These are phyloP conservation scores for Drosophila pallidifrons DNA, from an alignment of 1,140 invertebrate genomes.

Conservation along the genomic window DNA sequence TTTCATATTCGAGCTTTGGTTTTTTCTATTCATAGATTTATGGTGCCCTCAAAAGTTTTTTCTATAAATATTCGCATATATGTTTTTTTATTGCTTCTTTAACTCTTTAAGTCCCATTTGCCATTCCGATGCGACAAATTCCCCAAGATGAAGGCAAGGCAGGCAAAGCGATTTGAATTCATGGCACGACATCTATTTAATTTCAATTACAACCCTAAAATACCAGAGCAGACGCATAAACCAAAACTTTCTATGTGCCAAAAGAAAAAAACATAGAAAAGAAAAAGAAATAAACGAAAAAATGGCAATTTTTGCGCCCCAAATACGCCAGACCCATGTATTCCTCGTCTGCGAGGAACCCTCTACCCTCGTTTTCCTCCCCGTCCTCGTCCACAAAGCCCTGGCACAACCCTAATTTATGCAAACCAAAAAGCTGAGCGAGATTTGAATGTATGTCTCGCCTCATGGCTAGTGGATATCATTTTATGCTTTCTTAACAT, in stretches of 20 bases:
- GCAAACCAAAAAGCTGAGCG: slow-evolving; percentile 70
- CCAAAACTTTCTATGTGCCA: slow-evolving; percentile 58
- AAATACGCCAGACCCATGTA: slow-evolving; percentile 51
- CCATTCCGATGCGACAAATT: slow-evolving; percentile 25
- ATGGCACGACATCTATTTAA: slow-evolving; percentile 83
- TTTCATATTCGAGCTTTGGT: neutral
- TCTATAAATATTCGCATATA: slow-evolving; percentile 11
- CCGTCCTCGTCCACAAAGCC: neutral
- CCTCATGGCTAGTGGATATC: slow-evolving; percentile 64
- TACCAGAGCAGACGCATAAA: slow-evolving; percentile 74
- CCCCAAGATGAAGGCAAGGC: slow-evolving; percentile 12
- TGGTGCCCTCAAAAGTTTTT: neutral
- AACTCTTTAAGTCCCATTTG: slow-evolving; percentile 57
- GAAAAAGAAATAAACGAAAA: slow-evolving; percentile 36
- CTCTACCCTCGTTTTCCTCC: neutral
- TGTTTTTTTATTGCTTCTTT: slow-evolving; percentile 17
- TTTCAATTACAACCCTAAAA: slow-evolving; percentile 82
- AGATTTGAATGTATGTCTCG: slow-evolving; percentile 57
- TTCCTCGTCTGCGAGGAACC: slow-evolving; percentile 36
- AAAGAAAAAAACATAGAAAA: slow-evolving; percentile 9
- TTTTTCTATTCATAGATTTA: slow-evolving; percentile 2
- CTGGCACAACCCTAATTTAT: slow-evolving; percentile 67
- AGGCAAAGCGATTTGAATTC: slow-evolving; percentile 69
- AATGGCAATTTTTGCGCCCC: slow-evolving; percentile 69
- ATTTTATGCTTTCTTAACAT: slow-evolving; percentile 83